Conservation (phyloP, 2,797 vertebrate genomes). For the Hypotaenidia okinawae region DNA sequence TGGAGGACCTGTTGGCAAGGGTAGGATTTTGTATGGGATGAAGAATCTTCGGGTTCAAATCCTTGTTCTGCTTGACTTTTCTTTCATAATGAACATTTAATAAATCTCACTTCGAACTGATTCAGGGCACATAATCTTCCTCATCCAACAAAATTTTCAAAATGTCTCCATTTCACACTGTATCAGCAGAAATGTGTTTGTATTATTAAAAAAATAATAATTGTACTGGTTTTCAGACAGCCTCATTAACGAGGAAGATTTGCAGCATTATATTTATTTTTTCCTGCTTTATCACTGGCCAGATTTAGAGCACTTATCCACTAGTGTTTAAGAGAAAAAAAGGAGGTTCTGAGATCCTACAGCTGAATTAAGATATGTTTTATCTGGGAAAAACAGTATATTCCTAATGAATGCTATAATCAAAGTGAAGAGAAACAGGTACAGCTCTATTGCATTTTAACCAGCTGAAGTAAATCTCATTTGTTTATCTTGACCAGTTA, state of each 20-base stretch:
- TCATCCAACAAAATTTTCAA: not conserved
- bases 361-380: not conserved
- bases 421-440: not conserved
- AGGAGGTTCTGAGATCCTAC: not conserved
- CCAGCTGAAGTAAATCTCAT: not conserved
- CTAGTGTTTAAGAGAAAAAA: not conserved
- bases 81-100: conserved; percentile 6
- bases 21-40: not conserved
- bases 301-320: not conserved
- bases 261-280: not conserved
- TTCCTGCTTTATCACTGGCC: not conserved
- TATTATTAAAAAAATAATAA: not conserved
- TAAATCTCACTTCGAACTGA: not conserved
- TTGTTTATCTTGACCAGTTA: not conserved
- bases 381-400: not conserved
- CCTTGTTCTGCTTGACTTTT: not conserved
- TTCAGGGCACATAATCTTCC: not conserved
- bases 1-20: not conserved
- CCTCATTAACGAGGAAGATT: not conserved
- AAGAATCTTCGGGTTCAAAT: not conserved
- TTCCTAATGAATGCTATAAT: not conserved
- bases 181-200: not conserved
- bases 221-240: not conserved
- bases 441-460: not conserved
- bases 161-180: not conserved